Percentiles rank a stretch among this genome's conserved stretches.
These are phyloP conservation scores for Pterostichus madidus DNA, from an alignment of 2,888 invertebrate species.

Conservation along the genomic window DNA sequence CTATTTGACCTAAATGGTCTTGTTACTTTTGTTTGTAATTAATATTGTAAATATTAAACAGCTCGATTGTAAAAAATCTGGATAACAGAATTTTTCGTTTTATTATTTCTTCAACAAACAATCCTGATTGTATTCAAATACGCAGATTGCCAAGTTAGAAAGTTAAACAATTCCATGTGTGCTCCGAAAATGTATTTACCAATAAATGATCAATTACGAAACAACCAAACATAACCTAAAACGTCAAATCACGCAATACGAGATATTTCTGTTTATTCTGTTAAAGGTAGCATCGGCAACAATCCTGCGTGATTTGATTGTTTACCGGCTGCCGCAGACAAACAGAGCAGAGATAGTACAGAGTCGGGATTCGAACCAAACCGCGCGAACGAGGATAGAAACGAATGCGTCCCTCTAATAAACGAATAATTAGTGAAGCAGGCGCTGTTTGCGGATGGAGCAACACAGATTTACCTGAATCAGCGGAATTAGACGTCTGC, in stretches of 20 bases:
- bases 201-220: conserved; percentile 39
- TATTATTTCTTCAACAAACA: conserved; percentile 24
- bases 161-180: conserved; percentile 36
- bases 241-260: background rate
- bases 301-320: conserved; percentile 7
- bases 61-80: background rate
- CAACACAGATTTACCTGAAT: conserved; percentile 73
- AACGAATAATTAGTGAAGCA: conserved; percentile 72
- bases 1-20: too few species aligned
- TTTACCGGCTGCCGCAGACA: conserved; percentile 4
- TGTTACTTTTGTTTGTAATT: too few species aligned
- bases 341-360: too few species aligned
- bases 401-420: conserved; percentile 68
- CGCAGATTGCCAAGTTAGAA: conserved; percentile 33
- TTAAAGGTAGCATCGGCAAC: conserved; percentile 35
- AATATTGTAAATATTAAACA: too few species aligned
- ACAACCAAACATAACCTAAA: conserved; percentile 12
- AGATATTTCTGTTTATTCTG: conserved; percentile 48
- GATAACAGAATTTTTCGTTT: conserved; percentile 4
- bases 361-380: conserved; percentile 10
- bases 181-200: conserved; percentile 8
- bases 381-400: conserved; percentile 9
- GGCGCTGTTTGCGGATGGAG: conserved; percentile 72
- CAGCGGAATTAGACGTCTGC: conserved; percentile 73
- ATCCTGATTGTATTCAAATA: conserved; percentile 32